These are phyloP conservation scores for Onthophagus sagittarius DNA, from an alignment of 2,888 invertebrate genomes.

Conservation along the genomic window DNA sequence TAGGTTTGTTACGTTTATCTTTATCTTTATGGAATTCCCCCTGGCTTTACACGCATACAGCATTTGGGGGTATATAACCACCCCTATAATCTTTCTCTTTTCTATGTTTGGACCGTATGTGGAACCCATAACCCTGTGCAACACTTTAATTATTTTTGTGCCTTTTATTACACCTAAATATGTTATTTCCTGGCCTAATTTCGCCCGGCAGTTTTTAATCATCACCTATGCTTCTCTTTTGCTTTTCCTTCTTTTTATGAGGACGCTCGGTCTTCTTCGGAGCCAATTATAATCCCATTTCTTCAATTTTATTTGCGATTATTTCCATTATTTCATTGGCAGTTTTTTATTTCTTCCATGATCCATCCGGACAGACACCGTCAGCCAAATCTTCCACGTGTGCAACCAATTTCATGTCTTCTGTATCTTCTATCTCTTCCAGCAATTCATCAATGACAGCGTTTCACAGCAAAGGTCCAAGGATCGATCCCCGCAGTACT, in stretches of 20 bases:
- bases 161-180: background rate
- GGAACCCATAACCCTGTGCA: too few relatives aligned
- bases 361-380: background rate
- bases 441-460: background rate
- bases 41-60: too few relatives aligned
- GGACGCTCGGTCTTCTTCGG: background rate
- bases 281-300: background rate
- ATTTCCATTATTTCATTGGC: background rate
- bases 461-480: too few relatives aligned
- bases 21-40: too few relatives aligned
- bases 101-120: too few relatives aligned
- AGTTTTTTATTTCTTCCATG: background rate
- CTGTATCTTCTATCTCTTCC: background rate
- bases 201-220: too few relatives aligned
- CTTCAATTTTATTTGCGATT: background rate
- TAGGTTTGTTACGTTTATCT: too few relatives aligned
- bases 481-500: too few relatives aligned
- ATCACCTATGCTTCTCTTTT: background rate
- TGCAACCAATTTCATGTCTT: background rate
- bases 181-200: background rate
- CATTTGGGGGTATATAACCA: too few relatives aligned
- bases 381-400: background rate
- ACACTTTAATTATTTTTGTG: background rate
- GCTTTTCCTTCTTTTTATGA: background rate
- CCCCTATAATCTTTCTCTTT: too few relatives aligned